These are phyloP conservation scores for Picathartes gymnocephalus DNA, from an alignment of 2,113 vertebrate genomes.

Conservation along the genomic window DNA sequence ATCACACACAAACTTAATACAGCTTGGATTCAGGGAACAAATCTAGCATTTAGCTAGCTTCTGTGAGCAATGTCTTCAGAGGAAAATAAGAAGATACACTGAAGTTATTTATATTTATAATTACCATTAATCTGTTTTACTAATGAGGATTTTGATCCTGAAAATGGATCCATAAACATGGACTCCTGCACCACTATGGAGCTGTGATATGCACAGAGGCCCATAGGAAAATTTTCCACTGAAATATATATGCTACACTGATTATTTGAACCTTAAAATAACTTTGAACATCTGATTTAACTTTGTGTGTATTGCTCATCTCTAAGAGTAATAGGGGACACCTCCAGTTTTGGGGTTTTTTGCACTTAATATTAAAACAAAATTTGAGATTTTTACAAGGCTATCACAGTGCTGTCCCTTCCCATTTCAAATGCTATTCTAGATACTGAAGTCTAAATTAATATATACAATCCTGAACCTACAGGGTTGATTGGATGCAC, in stretches of 20 bases:
- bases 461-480: neutral
- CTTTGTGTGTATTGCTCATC: neutral
- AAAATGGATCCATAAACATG: conserved; percentile 61
- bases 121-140: conserved; percentile 64
- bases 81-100: conserved; percentile 53
- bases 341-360: neutral
- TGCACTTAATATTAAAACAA: neutral
- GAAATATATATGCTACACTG: conserved; percentile 12
- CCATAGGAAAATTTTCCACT: conserved; percentile 49
- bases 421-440: neutral
- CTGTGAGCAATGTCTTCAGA: conserved; percentile 43
- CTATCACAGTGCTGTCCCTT: neutral
- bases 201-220: conserved; percentile 36
- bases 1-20: conserved; percentile 44
- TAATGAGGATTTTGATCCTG: conserved; percentile 62
- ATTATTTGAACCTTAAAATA: conserved; percentile 20
- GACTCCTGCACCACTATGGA: neutral
- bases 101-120: conserved; percentile 59
- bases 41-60: conserved; percentile 38
- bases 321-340: neutral
- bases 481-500: neutral
- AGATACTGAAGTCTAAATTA: neutral
- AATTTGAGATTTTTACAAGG: neutral
- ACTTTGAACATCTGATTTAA: conserved; percentile 30
- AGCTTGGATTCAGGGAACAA: conserved; percentile 44